These are phyloP conservation scores for Zeugodacus cucurbitae DNA, from an alignment of 1,140 invertebrate species.

Conservation along the genomic window DNA sequence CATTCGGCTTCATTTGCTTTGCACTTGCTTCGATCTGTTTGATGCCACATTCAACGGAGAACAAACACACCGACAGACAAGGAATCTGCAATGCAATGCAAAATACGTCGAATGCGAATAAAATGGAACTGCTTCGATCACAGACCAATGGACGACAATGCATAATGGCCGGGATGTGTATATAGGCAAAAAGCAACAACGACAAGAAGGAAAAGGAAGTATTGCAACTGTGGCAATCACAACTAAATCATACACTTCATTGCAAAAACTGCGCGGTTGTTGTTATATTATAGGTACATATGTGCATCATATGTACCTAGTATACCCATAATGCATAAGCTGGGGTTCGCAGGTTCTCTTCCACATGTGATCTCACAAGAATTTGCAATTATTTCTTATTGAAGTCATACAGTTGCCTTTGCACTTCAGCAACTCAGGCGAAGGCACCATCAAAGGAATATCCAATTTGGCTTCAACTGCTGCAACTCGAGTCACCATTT, in stretches of 20 bases:
- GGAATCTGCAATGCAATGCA: conserved; percentile 16
- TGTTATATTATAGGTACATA: too few species aligned
- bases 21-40: neutral
- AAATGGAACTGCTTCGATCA: neutral
- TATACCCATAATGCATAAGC: neutral
- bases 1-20: conserved; percentile 15
- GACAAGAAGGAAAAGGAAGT: neutral
- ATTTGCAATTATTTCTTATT: conserved; percentile 26
- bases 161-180: too few species aligned
- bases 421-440: neutral
- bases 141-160: conserved; percentile 28
- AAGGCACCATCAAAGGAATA: conserved; percentile 31
- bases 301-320: too few species aligned
- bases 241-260: neutral
- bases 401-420: conserved; percentile 27
- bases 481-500: neutral
- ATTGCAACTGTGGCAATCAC: neutral
- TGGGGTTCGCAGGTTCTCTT: neutral
- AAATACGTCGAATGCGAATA: neutral
- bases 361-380: neutral
- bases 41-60: neutral
- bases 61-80: neutral
- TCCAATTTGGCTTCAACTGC: neutral
- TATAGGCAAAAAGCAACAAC: neutral
- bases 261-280: neutral